Conservation (phyloP, 2,888 invertebrate genomes). For the Ceratothoa steindachneri region DNA sequence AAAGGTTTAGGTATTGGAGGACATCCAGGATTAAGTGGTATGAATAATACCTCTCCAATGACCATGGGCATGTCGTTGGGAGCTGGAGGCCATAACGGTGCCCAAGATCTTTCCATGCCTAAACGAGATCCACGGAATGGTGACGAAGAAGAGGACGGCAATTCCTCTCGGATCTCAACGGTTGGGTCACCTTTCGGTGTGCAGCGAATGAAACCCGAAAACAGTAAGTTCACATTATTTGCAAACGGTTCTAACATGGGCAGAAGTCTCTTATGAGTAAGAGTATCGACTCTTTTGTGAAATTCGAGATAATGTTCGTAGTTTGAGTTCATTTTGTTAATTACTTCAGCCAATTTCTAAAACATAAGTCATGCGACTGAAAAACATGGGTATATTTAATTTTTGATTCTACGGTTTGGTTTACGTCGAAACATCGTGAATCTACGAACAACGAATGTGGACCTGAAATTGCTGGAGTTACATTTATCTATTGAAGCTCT, state of each 20-base stretch:
- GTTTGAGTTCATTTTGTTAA: no score
- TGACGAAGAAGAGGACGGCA: slow-evolving; percentile 35
- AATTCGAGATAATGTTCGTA: background rate
- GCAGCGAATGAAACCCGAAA: slow-evolving; percentile 31
- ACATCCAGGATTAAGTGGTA: slow-evolving; percentile 35
- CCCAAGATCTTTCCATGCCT: slow-evolving; percentile 38
- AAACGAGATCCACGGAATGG: slow-evolving; percentile 29
- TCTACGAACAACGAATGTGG: no score
- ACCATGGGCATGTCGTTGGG: slow-evolving; percentile 38
- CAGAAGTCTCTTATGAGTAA: background rate
- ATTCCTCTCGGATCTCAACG: slow-evolving; percentile 16
- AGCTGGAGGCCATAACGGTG: slow-evolving; percentile 40
- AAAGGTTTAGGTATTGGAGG: slow-evolving; percentile 40
- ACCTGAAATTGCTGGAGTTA: no score
- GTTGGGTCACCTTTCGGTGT: slow-evolving; percentile 34
- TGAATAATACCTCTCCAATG: slow-evolving; percentile 24
- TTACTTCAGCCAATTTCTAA: no score
- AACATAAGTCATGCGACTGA: no score
- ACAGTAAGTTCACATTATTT: slow-evolving; percentile 29
- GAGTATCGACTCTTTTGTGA: no score
- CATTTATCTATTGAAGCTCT: no score
- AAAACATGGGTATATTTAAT: no score
- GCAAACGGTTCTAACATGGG: background rate
- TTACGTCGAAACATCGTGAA: no score
- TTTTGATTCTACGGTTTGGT: no score